A percentile compares a stretch with the other conserved stretches of the same genome.
Evolutionary conservation across 1,140 invertebrate genomes (phyloP).

Genomic region (Scylla paramamosain): DNA sequence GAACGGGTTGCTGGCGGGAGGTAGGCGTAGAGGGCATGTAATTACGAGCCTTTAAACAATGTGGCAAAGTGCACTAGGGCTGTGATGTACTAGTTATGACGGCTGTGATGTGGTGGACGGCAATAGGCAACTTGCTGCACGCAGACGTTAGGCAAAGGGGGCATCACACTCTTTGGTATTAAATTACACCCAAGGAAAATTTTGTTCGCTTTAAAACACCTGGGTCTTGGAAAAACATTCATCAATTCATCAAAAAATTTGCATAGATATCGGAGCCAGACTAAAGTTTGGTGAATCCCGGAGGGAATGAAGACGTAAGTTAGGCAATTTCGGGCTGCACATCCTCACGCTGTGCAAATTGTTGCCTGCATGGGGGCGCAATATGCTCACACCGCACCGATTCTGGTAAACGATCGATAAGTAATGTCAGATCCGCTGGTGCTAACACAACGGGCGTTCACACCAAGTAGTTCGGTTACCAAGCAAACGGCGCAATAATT

Average conservation of each 20-base stretch:
- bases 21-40: not conserved
- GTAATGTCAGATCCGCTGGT: too few species aligned
- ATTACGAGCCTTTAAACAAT: not conserved
- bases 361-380: too few species aligned
- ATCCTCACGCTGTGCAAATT: too few species aligned
- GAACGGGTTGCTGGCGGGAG: not conserved
- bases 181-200: not conserved
- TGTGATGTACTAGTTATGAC: not conserved
- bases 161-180: not conserved
- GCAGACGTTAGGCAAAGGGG: not conserved
- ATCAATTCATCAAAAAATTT: not conserved
- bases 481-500: too few species aligned
- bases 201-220: not conserved
- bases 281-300: not conserved
- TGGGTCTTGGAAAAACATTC: not conserved
- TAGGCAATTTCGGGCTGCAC: not conserved
- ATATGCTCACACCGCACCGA: too few species aligned
- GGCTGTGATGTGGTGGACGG: too few species aligned
- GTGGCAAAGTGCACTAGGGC: not conserved
- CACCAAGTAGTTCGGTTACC: too few species aligned
- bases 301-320: not conserved
- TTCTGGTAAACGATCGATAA: too few species aligned
- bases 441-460: too few species aligned
- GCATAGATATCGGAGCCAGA: not conserved
- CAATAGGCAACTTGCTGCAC: not conserved